A percentile compares a stretch with the other conserved stretches of the same genome.
Conservation (phyloP, 2,888 invertebrate species). For the Acrobasis consociella region DNA sequence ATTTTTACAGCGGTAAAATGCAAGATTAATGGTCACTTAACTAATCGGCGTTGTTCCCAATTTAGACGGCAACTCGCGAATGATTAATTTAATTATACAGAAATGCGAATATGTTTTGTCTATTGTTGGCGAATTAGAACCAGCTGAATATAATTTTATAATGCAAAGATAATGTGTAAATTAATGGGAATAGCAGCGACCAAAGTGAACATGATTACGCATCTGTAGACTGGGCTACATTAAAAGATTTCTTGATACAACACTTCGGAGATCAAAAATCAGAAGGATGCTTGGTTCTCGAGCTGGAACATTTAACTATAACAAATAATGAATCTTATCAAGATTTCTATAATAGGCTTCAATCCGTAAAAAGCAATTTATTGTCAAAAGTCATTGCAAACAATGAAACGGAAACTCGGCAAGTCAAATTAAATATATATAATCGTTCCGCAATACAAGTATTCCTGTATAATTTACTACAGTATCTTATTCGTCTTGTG, state of each 20-base stretch:
- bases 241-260: neutral
- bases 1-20: neutral
- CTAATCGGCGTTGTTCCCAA: neutral
- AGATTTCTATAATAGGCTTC: too few species aligned
- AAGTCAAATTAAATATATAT: neutral
- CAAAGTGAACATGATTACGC: neutral
- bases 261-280: neutral
- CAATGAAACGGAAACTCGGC: too few species aligned
- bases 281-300: neutral
- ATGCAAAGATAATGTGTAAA: neutral
- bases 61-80: neutral
- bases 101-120: neutral
- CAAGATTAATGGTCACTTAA: neutral
- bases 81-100: neutral
- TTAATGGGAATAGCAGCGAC: neutral
- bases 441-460: neutral
- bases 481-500: neutral
- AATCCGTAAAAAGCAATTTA: too few species aligned
- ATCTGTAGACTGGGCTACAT: neutral
- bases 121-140: neutral
- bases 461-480: slow-evolving; percentile 9
- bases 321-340: neutral
- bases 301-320: neutral
- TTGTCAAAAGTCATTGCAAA: too few species aligned
- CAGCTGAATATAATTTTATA: neutral